A percentile compares a stretch with the other conserved stretches of the same genome.
Conservation (phyloP, 1,140 invertebrate genomes). For the Macrosteles quadrilineatus region DNA sequence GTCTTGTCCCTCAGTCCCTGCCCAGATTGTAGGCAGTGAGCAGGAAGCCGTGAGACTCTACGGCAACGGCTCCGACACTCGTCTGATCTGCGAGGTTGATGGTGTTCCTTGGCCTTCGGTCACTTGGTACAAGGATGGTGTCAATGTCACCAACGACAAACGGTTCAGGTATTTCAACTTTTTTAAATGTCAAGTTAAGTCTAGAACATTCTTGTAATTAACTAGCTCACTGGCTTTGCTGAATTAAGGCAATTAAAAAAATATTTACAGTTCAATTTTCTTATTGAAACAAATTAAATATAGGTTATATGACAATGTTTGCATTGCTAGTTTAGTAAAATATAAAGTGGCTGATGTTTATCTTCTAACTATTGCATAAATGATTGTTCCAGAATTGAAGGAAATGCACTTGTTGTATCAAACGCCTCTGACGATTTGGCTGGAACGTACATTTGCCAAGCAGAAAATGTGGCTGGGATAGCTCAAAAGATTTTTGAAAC, state of each 20-base stretch:
- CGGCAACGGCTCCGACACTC: not conserved
- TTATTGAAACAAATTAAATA: no score
- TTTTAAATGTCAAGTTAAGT: not conserved
- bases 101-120: conserved; percentile 5
- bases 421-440: conserved; percentile 38
- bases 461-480: conserved; percentile 56
- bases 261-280: no score
- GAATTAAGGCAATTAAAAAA: no score
- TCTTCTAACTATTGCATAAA: no score
- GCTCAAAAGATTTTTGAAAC: conserved; percentile 57
- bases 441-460: conserved; percentile 55
- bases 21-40: not conserved
- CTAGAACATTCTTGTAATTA: not conserved
- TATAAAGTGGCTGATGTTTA: no score
- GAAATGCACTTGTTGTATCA: conserved; percentile 35
- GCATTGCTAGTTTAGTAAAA: no score
- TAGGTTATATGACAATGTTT: no score
- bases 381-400: conserved; percentile 25
- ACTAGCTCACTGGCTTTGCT: no score
- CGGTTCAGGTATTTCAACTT: not conserved
- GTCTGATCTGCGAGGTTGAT: not conserved
- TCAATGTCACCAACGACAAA: not conserved
- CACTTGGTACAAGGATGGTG: not conserved
- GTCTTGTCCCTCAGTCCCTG: not conserved
- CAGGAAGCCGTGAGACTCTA: not conserved